Evolutionary conservation across 1,140 invertebrate species (phyloP), one percentile per base, ranked within the genome.

Genomic region (Heliconius eleuchia): DNA sequence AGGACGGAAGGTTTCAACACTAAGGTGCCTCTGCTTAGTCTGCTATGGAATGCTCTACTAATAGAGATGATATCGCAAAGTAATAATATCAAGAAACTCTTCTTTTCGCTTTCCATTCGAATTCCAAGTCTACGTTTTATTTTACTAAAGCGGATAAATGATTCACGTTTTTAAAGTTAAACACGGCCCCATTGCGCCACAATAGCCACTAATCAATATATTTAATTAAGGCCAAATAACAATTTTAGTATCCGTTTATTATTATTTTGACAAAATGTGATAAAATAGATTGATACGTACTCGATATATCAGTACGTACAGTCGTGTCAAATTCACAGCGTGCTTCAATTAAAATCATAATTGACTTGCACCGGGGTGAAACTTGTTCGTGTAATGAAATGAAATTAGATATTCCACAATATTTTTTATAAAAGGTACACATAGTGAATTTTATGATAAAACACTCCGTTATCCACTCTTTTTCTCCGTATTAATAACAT

Each of bases 341-440:
- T 66, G 60, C 23, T 66, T 66, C 60, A 66, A 66, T 66, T 66
- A 66, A 66, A 66, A 66, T 66, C 60, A 66, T 66, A 66, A 66
- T 66, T 66, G 60, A 66, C 60, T 66, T 66, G 60, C 60, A 66
- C 60, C 30, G 27, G 60, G 60, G 60, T 66, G 60, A 27, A 27
- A 66, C 23, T 66, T 66, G 60, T 66, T 66, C 60, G 60, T 66
- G 60, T 66, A 66, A 66, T 66, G 23, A 66, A 66, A 27, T 66
- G 57, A 66, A 66, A 66, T 66, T 66, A 66, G 57, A 66, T 66
- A 66, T 66, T 2, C 11, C 23, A 30, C 23, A 66, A 66, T 66
- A 27, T 66, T 66, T 27, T 66, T 66, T 27, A 66, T 66, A 27
- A 27, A 0, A 16, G 57, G 57, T 9, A 9, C 3, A 66, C 7